Evolutionary conservation across 64 coral and sea anemone genomes (phyloP), one percentile per base, ranked within the genome.

Genomic region (Montipora sp.): DNA sequence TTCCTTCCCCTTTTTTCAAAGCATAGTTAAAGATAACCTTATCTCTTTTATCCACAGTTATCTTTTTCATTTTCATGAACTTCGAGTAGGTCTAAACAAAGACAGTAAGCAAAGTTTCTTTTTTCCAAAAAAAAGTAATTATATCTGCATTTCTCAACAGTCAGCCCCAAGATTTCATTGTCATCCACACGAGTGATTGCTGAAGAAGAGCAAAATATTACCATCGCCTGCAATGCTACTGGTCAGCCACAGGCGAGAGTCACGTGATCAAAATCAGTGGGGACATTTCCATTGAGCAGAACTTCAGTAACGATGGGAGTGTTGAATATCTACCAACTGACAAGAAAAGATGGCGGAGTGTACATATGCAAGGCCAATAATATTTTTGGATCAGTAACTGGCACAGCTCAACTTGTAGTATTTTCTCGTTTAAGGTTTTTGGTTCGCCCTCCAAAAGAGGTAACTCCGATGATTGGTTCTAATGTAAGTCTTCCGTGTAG

Each of bases 161-260:
- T 86, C 9, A 43, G 50, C 8, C 72, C 90, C 7, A 53, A 77
- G 9, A 67, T 85, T 11, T 43, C n/a, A 6, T 16, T 59, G 13
- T 66, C 80, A 77, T 67, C 90, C 2, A 85, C n/a, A 48, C 60
- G n/a, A 48, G 6, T 65, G 1, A 7, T 85, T 0, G 55, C 47
- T 19, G 73, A 86, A 22, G 81, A 92, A 16, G 19, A 49, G 4
- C 57, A 86, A 23, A 77, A 78, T 18, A 11, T 61, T 5, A 77
- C 72, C 5, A 59, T 92, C 18, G 5, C 43, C 24, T 92, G 89
- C 48, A 91, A 6, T 91, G 78, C 89, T 58, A 47, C 78, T 70
- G 89, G 89, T 71, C 89, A 82, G 24, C 89, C 89, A 21, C 50
- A 51, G 14, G 78, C 89, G 12, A 53, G 5, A 1, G 51, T 91